Base-by-base conservation (phyloP, 2,888 invertebrate genomes). In the Epirrhoe tristata region DNA sequence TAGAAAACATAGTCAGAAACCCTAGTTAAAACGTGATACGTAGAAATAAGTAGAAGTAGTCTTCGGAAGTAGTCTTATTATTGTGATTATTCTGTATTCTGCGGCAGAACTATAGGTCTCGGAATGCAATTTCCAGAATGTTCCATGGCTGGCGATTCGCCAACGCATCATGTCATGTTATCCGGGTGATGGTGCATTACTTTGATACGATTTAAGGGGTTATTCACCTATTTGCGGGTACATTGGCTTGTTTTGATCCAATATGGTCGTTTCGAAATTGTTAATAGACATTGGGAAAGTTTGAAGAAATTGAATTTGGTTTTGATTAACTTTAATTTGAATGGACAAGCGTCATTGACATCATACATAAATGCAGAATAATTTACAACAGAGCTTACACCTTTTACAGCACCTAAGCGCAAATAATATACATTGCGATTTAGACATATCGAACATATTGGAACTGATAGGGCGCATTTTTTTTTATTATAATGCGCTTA, bases 61-160 rank as follows among this genome's bases (percentile, higher is more conserved):
- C 5, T 12, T 43, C 4, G 39, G 39, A 43, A 43, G 39, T 43
- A 43, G 39, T 43, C 12, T 12, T 43, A 43, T 43, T 43, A 36
- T 43, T 12, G 12, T 12, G 39, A 43, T 12, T 43, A 43, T 43
- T 43, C 4, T 12, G 39, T 43, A 43, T 43, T 43, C 39, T 43
- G 39, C 39, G 39, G 39, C 48, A 14, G 16, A 48, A 14, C 46
- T 48, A 16, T 48, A 48, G 53, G 32, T 52, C 43, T 53, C 10
- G 39, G 43, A 59, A 59, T 59, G 59, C 59, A 16, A 60, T 60
- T 54, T 54, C 43, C 52, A 16, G 31, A 60, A 32, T 31, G 53
- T 53, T 53, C 16, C 48, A 36, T 14, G 5, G 16, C 48, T 62
- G 62, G 62, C 62, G 5, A 31, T 14, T 31, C 31, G 62, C 62